Percentiles rank a stretch among this genome's conserved stretches.
Evolutionary conservation across 2,113 vertebrate species (phyloP).

Genomic region (Garra rufa): DNA sequence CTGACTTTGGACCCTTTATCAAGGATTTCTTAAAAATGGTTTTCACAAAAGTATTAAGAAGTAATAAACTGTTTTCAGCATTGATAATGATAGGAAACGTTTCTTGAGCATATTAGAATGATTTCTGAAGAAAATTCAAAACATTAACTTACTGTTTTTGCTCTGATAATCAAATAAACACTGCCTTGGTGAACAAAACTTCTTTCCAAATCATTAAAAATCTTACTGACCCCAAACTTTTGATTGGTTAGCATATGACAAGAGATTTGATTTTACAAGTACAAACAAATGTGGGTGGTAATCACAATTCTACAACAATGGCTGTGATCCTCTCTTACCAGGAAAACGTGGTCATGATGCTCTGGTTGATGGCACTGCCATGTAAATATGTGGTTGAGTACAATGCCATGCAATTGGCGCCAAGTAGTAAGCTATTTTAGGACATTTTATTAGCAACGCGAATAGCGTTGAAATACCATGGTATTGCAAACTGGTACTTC

Average conservation of each 20-base stretch:
- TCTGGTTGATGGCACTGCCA: neutral
- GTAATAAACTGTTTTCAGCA: no score
- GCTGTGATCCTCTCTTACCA: neutral
- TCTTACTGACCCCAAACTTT: neutral
- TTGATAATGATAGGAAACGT: no score
- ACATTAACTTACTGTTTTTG: no score
- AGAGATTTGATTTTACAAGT: neutral
- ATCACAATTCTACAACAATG: neutral
- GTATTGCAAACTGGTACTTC: neutral
- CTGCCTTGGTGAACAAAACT: neutral
- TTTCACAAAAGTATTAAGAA: no score
- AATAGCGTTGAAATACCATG: neutral
- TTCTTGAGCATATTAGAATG: no score
- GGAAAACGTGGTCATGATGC: neutral
- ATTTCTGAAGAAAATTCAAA: no score
- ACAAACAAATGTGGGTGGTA: conserved; percentile 14
- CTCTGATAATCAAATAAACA: no score
- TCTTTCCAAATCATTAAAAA: neutral
- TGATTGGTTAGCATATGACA: neutral
- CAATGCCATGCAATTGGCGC: neutral
- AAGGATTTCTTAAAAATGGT: no score
- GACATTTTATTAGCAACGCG: neutral
- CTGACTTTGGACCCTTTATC: no score
- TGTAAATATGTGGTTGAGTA: conserved; percentile 1
- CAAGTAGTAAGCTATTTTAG: neutral